Evolutionary conservation across 2,797 vertebrate genomes (phyloP).

Genomic region (Ambastaia sidthimunki): DNA sequence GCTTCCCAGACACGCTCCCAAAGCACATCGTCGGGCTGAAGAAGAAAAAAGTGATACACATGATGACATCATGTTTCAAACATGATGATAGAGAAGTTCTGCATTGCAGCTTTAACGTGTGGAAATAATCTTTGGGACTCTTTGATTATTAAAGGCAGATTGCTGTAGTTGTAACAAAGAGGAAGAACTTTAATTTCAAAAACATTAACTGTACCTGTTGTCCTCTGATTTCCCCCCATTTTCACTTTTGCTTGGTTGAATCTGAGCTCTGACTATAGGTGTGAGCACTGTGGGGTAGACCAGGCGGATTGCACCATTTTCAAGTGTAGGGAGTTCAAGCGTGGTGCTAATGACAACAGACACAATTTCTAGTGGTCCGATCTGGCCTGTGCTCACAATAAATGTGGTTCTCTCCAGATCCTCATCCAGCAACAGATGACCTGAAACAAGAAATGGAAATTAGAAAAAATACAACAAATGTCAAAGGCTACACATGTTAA

Average conservation of each 20-base stretch:
- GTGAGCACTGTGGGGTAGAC: conserved; percentile 84
- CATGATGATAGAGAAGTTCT: too few relatives aligned
- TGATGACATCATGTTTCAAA: too few relatives aligned
- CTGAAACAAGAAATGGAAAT: conserved; percentile 68
- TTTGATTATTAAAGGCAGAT: neutral
- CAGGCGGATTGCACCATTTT: conserved; percentile 86
- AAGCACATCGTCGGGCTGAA: conserved; percentile 92
- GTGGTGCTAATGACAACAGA: conserved; percentile 86
- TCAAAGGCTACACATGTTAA: too few relatives aligned
- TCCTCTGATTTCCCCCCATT: conserved; percentile 87
- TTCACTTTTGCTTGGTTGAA: conserved; percentile 78
- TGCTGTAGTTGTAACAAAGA: neutral
- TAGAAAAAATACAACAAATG: too few relatives aligned
- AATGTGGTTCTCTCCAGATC: conserved; percentile 88
- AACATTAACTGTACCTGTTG: conserved; percentile 67
- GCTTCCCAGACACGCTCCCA: conserved; percentile 77
- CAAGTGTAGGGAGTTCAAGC: conserved; percentile 87
- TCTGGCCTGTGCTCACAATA: conserved; percentile 83
- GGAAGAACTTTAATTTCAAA: neutral
- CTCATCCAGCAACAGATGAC: conserved; percentile 92
- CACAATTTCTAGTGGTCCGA: conserved; percentile 86
- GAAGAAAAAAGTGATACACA: conserved; percentile 20
- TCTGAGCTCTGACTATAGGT: conserved; percentile 76
- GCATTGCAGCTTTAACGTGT: neutral
- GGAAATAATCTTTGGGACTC: neutral